A percentile compares a stretch with the other conserved stretches of the same genome.
These are phyloP conservation scores for Phyllotreta cruciferae DNA, from an alignment of 2,888 invertebrate species.

Conservation along the genomic window DNA sequence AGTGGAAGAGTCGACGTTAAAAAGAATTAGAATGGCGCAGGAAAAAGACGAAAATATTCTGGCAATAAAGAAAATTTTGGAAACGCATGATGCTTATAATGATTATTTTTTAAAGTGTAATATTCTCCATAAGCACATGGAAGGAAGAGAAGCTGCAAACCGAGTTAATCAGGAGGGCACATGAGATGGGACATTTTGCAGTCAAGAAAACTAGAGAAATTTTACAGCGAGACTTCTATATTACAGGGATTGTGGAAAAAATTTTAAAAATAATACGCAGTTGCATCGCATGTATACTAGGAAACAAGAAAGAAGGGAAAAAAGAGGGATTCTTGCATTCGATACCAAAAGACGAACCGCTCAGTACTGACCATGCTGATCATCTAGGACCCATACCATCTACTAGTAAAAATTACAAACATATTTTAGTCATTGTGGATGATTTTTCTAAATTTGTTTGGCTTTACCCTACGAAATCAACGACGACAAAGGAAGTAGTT, in stretches of 20 bases:
- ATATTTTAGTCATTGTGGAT: constrained; percentile 52
- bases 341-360: constrained; percentile 36
- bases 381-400: constrained; percentile 42
- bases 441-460: constrained; percentile 51
- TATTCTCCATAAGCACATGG: constrained; percentile 43
- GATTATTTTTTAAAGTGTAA: constrained; percentile 29
- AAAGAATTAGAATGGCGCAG: constrained; percentile 28
- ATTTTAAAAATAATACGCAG: constrained; percentile 29
- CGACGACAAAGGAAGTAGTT: constrained; percentile 43
- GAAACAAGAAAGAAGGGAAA: constrained; percentile 40
- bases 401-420: constrained; percentile 41
- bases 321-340: constrained; percentile 42
- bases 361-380: constrained; percentile 42
- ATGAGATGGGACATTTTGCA: constrained; percentile 53
- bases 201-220: constrained; percentile 39
- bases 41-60: constrained; percentile 38
- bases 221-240: constrained; percentile 38
- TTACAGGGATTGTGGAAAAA: constrained; percentile 39
- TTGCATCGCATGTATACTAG: constrained; percentile 43
- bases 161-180: constrained; percentile 51
- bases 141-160: constrained; percentile 43
- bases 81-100: constrained; percentile 24
- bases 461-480: constrained; percentile 49
- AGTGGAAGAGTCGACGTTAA: neutral
- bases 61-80: constrained; percentile 41